phyloP scores from a whole-genome alignment of 1,140 invertebrate species.

The Ridgeia piscesae region DNA sequence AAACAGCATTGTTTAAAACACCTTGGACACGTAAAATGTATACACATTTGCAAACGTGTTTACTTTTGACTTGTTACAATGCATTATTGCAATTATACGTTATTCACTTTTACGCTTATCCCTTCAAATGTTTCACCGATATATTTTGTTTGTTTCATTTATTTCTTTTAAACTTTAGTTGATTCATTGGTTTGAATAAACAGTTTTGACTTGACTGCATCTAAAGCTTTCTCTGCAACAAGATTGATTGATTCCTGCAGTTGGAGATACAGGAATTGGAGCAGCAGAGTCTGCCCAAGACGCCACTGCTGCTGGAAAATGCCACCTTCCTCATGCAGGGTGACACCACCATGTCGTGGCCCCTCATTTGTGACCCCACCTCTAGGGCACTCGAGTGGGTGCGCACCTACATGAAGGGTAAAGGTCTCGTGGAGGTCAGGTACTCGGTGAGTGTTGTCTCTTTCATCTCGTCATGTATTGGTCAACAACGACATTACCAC shows the following conservation, averaged over 20 bases:
- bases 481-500: slow-evolving; percentile 5
- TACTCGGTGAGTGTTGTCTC: slow-evolving; percentile 45
- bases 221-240: no score
- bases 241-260: slow-evolving; percentile 32
- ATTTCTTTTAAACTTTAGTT: no score
- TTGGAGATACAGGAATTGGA: slow-evolving; percentile 51
- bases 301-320: slow-evolving; percentile 55
- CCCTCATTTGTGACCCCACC: slow-evolving; percentile 56
- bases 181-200: no score
- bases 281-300: slow-evolving; percentile 45
- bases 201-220: no score
- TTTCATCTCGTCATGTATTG: not conserved
- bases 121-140: no score
- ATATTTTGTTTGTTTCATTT: no score
- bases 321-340: slow-evolving; percentile 55
- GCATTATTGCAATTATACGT: no score
- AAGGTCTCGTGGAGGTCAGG: slow-evolving; percentile 47
- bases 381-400: slow-evolving; percentile 52
- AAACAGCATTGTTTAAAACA: no score
- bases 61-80: no score
- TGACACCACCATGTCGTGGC: slow-evolving; percentile 52
- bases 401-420: slow-evolving; percentile 40
- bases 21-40: no score
- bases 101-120: no score
- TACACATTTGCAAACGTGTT: no score